Evolutionary conservation across 2,797 vertebrate genomes (phyloP), one percentile per base, ranked within the genome.

Genomic region (Florisuga fusca): DNA sequence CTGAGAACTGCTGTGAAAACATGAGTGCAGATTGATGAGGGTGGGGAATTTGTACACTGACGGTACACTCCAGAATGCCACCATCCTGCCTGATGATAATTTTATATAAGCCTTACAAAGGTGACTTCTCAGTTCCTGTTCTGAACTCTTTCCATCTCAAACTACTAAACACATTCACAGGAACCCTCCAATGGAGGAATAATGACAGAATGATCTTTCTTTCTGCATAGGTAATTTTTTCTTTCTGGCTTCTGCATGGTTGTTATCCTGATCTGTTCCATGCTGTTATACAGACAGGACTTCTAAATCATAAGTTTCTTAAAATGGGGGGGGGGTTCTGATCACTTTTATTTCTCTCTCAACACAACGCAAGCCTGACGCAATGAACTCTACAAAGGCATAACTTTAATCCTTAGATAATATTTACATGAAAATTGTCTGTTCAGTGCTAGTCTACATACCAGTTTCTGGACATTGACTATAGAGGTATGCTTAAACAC

Each of bases 21-120:
- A 7, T 18, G 20, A 15, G 1, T 0, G 5, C 3, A 1, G 1
- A 7, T 63, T 18, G 6, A 15, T 67, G 22, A 22, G 20, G 10
- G 1, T 75, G 31, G 7, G 43, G 9, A 68, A 68, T 64, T 76
- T 72, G 6, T 33, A 59, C 77, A 63, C 26, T 84, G 27, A 73
- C 0, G 0, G 2, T 43, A 50, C 62, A 8, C 3, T 76, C 11
- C 15, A 80, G 17, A 77, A 77, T 26, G 17, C 15, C 43, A 54
- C 2, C 10, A 55, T 18, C 12, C 4, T 23, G 29, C 33, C 67
- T 26, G 12, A 38, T 21, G 10, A 43, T 36, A 38, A 33, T 57
- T 68, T 59, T 79, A 48, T 41, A 21, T 54, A 84, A 29, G 10
- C 3, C 7, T 45, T 89, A 13, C 16, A 84, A 78, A 89, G 6